Base-by-base conservation (phyloP, 1,140 invertebrate species). In the Coelopa frigida region DNA sequence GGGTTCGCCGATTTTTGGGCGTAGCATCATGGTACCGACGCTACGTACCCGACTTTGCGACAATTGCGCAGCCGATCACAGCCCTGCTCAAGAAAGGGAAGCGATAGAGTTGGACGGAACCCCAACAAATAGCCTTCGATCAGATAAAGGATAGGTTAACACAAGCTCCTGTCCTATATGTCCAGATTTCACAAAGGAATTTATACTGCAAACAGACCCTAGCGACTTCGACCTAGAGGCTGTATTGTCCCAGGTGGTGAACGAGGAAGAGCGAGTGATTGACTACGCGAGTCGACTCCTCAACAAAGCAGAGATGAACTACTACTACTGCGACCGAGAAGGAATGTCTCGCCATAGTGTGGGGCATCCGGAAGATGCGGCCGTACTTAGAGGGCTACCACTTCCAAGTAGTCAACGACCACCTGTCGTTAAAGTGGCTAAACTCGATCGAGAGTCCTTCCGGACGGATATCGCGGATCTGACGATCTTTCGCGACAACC, bases 341-440 rank as follows among this genome's bases (percentile, higher is more conserved):
- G 48, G 75, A 80, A 67, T 58, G 73, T 26, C 50, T 79, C 10
- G 75, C 73, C 1, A 67, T 79, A 10, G 55, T 79, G 0, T 73
- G 65, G 65, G 68, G 64, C 1, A 55, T 72, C 2, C 61, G 74
- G 44, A 56, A 74, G 29, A 76, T 75, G 50, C 32, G 68, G 47
- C 60, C 61, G 11, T 79, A 73, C 54, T 48, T 78, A 12, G 42
- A 49, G 12, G 43, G 48, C 2, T 49, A 45, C 15, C 6, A 32
- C 4, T 40, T 49, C 17, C n/a, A 20, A 0, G 43, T 46, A 4
- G 31, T 46, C 44, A n/a, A n/a, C n/a, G n/a, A n/a, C n/a, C n/a
- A n/a, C n/a, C n/a, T n/a, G n/a, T n/a, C n/a, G n/a, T n/a, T 73
- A 5, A 55, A 52, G 31, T 75, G 62, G 56, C 49, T 75, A 7